Evolutionary conservation across 2,113 vertebrate species (phyloP).

Genomic region (Urocolius indicus): DNA sequence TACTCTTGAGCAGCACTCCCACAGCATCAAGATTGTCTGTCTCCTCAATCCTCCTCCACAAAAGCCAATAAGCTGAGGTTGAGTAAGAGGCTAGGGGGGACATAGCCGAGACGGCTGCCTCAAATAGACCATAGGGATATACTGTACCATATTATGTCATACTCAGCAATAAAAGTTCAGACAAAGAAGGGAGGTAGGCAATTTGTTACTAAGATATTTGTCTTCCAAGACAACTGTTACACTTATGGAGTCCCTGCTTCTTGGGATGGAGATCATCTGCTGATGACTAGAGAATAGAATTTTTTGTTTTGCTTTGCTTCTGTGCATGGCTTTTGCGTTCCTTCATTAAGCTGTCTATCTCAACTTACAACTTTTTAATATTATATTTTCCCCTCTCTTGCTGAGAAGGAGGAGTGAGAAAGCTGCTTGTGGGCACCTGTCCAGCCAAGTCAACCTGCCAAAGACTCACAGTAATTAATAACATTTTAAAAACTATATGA

Average conservation of each 20-base stretch:
- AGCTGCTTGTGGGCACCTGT: not conserved
- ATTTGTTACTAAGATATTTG: not conserved
- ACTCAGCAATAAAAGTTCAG: not conserved
- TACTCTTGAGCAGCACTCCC: not conserved
- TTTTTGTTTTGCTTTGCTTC: not conserved
- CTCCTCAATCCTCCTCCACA: fast-evolving
- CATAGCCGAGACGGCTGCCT: not conserved
- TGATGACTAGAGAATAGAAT: not conserved
- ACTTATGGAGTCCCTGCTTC: not conserved
- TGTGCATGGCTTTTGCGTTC: not conserved
- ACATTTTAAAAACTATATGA: not conserved
- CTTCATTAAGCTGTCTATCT: not conserved
- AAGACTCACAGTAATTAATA: not conserved
- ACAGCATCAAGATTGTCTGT: not conserved
- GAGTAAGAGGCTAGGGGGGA: fast-evolving
- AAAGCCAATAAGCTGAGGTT: not conserved
- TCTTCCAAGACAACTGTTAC: not conserved
- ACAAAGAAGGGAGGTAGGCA: not conserved
- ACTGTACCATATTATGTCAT: fast-evolving
- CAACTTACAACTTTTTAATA: not conserved
- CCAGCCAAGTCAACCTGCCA: not conserved
- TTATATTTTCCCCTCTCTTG: not conserved
- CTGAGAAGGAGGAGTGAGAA: not conserved
- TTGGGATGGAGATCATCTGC: fast-evolving
- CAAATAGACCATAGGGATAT: not conserved